A percentile compares a stretch with the other conserved stretches of the same genome.
phyloP scores from a whole-genome alignment of 2,797 vertebrate species.

The Diplodus sargus region DNA sequence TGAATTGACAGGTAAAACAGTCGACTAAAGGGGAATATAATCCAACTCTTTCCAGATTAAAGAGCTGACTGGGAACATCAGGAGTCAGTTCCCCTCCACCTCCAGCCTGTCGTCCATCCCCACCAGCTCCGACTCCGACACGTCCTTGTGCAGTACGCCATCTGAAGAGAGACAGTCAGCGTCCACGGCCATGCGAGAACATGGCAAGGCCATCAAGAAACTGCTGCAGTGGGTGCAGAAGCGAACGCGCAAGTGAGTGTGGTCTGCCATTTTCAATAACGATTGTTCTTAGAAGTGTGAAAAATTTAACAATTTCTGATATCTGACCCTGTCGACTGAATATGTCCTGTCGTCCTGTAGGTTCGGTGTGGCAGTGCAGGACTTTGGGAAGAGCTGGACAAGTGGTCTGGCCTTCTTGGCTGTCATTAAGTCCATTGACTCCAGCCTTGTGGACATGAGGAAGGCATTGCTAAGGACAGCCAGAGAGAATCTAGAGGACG shows the following conservation, averaged over 20 bases:
- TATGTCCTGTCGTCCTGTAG: slow-evolving; percentile 70
- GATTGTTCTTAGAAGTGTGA: background rate
- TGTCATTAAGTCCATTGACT: slow-evolving; percentile 95
- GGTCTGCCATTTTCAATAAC: background rate
- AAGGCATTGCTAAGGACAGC: slow-evolving; percentile 89
- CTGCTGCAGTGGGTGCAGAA: slow-evolving; percentile 96
- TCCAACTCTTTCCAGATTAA: slow-evolving; percentile 88
- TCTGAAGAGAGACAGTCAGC: slow-evolving; percentile 81
- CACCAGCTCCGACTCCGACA: slow-evolving; percentile 92
- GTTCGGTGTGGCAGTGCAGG: slow-evolving; percentile 94
- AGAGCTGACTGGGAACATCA: slow-evolving; percentile 96
- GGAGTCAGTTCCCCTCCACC: slow-evolving; percentile 91
- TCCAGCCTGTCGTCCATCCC: slow-evolving; percentile 94
- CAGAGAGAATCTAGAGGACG: slow-evolving; percentile 93
- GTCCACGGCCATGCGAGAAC: slow-evolving; percentile 86
- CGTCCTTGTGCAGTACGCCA: slow-evolving; percentile 88
- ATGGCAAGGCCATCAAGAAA: slow-evolving; percentile 92
- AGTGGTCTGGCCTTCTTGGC: slow-evolving; percentile 97
- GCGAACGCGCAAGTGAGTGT: slow-evolving; percentile 93
- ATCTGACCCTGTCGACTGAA: slow-evolving; percentile 1
- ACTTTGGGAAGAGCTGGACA: slow-evolving; percentile 96
- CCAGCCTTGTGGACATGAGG: slow-evolving; percentile 94
- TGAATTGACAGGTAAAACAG: background rate
- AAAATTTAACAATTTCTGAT: background rate
- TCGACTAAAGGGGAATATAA: background rate